Base-by-base conservation (phyloP, 2,113 vertebrate genomes). In the Euleptes europaea region DNA sequence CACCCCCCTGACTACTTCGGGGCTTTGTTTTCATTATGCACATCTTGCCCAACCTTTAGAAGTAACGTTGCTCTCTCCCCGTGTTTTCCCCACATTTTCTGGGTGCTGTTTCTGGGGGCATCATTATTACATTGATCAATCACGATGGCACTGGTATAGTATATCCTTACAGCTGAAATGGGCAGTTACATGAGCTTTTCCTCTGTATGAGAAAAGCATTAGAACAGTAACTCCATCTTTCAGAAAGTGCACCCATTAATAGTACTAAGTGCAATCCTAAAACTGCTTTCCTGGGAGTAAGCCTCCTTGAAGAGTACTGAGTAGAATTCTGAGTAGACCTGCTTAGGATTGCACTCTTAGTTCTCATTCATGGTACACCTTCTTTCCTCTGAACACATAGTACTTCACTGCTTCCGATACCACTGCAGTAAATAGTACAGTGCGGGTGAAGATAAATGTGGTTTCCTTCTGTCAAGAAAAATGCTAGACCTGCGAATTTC, bases 381-480 rank as follows among this genome's bases (percentile, higher is more conserved):
- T 40, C 23, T 23, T 11, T 69, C 66, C 66, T n/a, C n/a, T 67
- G 3, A n/a, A 26, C 10, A 73, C 44, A 44, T 70, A 38, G 66
- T 75, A 66, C 42, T 76, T 69, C 47, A 49, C 65, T 78, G 26
- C 5, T 67, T 84, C 19, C 38, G n/a, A 10, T 49, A 26, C 28
- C 35, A 38, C 17, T 78, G 63, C 83, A 77, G 74, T 63, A 84
- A 84, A 84, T 76, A 66, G 11, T 40, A 66, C 26, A 69, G 19
- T 42, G 40, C 57, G 38, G 66, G 33, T 84, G 47, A 78, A 78
- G 75, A 76, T 8, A 84, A 76, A 84, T 65, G 72, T 78, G 66
- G 75, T 51, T 76, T 54, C 83, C 47, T 54, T 77, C 66, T 67
- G 38, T 26, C 80, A 71, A 40, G 66, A 70, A 69, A 14, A 75